Percentiles rank a stretch among this genome's conserved stretches.
phyloP scores from a whole-genome alignment of 2,888 invertebrate species.

The Leucophenga montana region DNA sequence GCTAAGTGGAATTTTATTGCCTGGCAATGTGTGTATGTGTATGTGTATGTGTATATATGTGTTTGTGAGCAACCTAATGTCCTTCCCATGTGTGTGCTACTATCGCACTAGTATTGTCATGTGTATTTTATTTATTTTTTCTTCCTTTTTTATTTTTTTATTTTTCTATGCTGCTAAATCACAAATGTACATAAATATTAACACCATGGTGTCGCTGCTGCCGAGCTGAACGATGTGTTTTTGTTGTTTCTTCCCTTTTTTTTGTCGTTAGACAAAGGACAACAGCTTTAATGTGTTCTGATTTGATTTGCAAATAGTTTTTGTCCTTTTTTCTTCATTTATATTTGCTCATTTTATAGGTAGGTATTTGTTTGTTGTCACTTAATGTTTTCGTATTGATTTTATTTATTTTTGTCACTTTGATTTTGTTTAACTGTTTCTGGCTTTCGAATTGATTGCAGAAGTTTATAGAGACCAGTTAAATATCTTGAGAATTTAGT shows the following conservation, averaged over 20 bases:
- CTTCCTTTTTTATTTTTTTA: not conserved
- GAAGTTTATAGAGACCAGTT: no score
- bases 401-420: not conserved
- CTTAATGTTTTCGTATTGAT: not conserved
- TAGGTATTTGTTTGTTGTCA: constrained; percentile 6
- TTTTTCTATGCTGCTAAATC: constrained; percentile 10
- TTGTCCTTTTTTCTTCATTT: constrained; percentile 9
- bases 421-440: no score
- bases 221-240: not conserved
- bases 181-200: constrained; percentile 31
- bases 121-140: not conserved
- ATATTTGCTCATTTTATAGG: constrained; percentile 8
- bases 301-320: constrained; percentile 21
- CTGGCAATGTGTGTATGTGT: constrained; percentile 10
- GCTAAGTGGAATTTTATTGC: constrained; percentile 48
- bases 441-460: no score
- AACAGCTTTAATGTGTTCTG: not conserved
- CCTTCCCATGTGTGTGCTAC: not conserved
- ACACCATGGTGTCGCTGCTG: constrained; percentile 19
- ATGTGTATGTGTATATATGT: not conserved
- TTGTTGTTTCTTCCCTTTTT: not conserved
- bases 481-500: no score
- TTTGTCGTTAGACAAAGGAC: not conserved
- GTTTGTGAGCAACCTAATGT: not conserved
- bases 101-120: not conserved